A percentile compares a stretch with the other conserved stretches of the same genome.
Conservation (phyloP, 2,797 vertebrate genomes). For the Taenioides sp. region DNA sequence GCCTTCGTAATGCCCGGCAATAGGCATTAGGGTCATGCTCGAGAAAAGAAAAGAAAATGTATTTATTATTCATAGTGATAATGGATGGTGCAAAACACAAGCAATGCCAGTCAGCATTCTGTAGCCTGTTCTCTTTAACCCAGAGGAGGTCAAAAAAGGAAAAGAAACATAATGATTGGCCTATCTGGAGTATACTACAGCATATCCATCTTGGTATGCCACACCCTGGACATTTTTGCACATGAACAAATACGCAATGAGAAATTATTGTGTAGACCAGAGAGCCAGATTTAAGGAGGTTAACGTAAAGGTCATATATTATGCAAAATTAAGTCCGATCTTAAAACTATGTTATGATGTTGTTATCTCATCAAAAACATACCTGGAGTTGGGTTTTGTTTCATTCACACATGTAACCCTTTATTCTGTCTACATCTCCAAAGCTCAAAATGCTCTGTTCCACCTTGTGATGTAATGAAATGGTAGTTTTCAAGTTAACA, state of each 20-base stretch:
- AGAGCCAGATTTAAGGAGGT: neutral
- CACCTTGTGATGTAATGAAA: no score
- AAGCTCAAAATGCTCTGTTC: no score
- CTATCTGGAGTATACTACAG: neutral
- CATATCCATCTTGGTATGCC: neutral
- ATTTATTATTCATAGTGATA: slow-evolving; percentile 26
- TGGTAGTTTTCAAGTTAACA: no score
- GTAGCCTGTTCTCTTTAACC: slow-evolving; percentile 7
- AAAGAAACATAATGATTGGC: neutral
- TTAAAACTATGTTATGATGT: no score
- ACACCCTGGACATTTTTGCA: neutral
- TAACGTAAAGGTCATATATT: no score
- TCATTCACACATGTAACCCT: no score
- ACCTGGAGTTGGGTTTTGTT: no score
- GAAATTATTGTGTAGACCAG: neutral
- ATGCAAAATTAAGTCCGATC: no score
- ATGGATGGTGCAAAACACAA: slow-evolving; percentile 21
- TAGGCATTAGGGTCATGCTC: slow-evolving; percentile 14
- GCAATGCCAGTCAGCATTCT: slow-evolving; percentile 18
- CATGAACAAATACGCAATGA: neutral
- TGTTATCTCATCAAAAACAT: no score
- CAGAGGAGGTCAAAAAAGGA: slow-evolving; percentile 10
- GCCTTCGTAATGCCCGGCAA: neutral
- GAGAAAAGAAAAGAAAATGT: slow-evolving; percentile 14
- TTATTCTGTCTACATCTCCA: no score